phyloP scores from a whole-genome alignment of 2,113 vertebrate genomes.

The Anolis sagrei region DNA sequence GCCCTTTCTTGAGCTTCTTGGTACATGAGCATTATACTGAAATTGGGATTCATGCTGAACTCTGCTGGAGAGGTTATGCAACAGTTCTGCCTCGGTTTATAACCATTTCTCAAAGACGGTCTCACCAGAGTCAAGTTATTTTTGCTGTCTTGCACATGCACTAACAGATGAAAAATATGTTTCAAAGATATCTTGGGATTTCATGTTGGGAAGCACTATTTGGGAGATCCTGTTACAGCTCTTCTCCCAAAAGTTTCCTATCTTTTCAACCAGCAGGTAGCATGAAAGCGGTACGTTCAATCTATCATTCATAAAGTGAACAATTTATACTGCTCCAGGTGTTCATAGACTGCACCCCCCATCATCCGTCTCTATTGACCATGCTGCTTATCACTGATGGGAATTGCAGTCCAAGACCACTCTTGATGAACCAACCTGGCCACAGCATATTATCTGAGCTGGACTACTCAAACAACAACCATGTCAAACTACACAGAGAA shows the following conservation, averaged over 20 bases:
- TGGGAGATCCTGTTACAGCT: not conserved
- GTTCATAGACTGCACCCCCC: not conserved
- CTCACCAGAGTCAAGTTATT: not conserved
- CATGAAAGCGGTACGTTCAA: not conserved
- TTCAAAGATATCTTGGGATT: not conserved
- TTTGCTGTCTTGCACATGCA: no score
- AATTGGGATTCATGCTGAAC: slow-evolving; percentile 16
- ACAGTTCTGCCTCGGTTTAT: not conserved
- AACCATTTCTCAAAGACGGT: not conserved
- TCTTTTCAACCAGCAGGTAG: slow-evolving; percentile 14
- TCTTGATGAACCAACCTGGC: no score
- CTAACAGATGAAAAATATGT: not conserved
- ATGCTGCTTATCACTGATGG: not conserved
- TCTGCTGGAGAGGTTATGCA: not conserved
- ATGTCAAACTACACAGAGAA: no score
- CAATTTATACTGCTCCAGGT: not conserved
- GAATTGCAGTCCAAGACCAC: not conserved
- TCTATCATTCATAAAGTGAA: not conserved
- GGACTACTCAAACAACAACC: no score
- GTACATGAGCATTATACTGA: slow-evolving; percentile 35
- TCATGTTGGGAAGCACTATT: not conserved
- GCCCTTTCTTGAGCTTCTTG: slow-evolving; percentile 14
- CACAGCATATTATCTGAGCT: no score
- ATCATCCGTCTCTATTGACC: not conserved
- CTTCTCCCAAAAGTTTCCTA: slow-evolving; percentile 31